A percentile compares a stretch with the other conserved stretches of the same genome.
phyloP scores from a whole-genome alignment of 1,140 invertebrate genomes.

The Colletes latitarsis region DNA sequence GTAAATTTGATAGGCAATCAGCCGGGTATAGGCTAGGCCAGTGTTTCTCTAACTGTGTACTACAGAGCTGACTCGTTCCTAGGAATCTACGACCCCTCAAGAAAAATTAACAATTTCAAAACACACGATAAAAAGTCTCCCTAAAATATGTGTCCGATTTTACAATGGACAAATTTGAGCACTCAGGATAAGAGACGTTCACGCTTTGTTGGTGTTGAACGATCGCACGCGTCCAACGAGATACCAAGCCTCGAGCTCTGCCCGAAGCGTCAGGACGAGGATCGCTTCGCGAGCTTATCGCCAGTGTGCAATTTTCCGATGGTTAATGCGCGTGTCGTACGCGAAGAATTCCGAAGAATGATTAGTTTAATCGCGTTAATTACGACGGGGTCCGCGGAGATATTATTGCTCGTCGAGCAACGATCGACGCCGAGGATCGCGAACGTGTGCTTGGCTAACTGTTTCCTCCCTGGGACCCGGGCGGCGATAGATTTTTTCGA shows the following conservation, averaged over 20 bases:
- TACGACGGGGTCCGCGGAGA: background rate
- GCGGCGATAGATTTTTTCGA: constrained; percentile 10
- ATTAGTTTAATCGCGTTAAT: background rate
- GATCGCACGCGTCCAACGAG: constrained; percentile 33
- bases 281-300: constrained; percentile 9
- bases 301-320: constrained; percentile 9
- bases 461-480: constrained; percentile 1
- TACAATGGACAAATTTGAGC: too few relatives aligned
- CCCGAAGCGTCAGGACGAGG: background rate
- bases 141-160: too few relatives aligned
- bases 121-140: too few relatives aligned
- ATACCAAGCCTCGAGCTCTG: background rate
- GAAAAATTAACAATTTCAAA: too few relatives aligned
- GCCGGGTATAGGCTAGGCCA: too few relatives aligned
- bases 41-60: too few relatives aligned
- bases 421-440: background rate
- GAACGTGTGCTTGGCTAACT: constrained; percentile 27
- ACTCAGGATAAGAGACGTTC: background rate
- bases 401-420: constrained; percentile 2
- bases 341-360: too few relatives aligned
- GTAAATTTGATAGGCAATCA: too few relatives aligned
- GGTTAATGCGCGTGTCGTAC: background rate
- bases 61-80: too few relatives aligned
- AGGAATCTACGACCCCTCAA: too few relatives aligned
- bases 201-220: constrained; percentile 31